Conservation (phyloP, 2,113 vertebrate species). For the Megaptera novaeangliae region DNA sequence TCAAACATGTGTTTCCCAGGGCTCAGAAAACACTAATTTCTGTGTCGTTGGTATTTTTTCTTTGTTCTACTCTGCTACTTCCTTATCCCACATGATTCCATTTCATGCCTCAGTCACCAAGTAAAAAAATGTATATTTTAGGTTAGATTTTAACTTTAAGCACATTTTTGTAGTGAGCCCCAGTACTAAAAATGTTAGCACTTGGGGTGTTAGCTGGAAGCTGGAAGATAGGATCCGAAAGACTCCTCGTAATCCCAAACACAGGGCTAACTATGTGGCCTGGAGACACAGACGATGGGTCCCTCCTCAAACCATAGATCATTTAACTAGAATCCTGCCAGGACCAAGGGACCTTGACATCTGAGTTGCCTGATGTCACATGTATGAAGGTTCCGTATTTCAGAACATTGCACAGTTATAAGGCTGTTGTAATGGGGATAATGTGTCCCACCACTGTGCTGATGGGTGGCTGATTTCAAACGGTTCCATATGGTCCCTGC, state of each 20-base stretch:
- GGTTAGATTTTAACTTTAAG: slow-evolving; percentile 62
- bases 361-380: not conserved
- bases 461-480: not conserved
- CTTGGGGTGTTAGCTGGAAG: not conserved
- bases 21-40: slow-evolving; percentile 71
- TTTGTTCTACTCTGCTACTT: slow-evolving; percentile 70
- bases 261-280: not conserved
- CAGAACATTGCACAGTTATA: not conserved
- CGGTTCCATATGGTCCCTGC: not conserved
- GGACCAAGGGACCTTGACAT: not conserved
- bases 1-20: slow-evolving; percentile 70
- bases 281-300: not conserved
- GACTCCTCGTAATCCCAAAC: not conserved
- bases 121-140: slow-evolving; percentile 63
- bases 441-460: not conserved
- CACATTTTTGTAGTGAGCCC: slow-evolving; percentile 37
- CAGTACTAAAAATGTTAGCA: not conserved
- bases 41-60: slow-evolving; percentile 67
- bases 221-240: not conserved
- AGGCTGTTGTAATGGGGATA: not conserved
- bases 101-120: slow-evolving; percentile 68
- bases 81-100: slow-evolving; percentile 62
- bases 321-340: not conserved
- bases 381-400: not conserved
- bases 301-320: not conserved